Percentiles rank a stretch among this genome's conserved stretches.
phyloP scores from a whole-genome alignment of 2,888 invertebrate species.

The Limnephilus auricula region DNA sequence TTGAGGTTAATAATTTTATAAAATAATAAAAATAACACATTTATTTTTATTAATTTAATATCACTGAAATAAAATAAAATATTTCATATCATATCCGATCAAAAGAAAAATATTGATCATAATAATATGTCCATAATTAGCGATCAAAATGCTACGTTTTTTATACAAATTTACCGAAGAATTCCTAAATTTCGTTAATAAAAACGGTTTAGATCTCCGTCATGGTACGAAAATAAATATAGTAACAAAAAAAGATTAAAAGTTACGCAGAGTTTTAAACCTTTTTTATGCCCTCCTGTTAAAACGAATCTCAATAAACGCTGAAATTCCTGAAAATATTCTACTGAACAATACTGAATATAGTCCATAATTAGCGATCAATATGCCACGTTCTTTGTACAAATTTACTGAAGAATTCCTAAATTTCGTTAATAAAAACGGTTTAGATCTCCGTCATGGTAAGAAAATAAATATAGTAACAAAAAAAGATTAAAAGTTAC shows the following conservation, averaged over 20 bases:
- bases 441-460: neutral
- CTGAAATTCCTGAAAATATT: no score
- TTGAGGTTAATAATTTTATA: no score
- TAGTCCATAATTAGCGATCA: neutral
- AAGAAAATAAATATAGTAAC: neutral
- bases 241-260: neutral
- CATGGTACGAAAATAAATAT: neutral
- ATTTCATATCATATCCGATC: no score
- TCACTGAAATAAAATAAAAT: no score
- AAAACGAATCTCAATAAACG: no score
- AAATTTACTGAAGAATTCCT: neutral
- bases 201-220: neutral
- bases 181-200: neutral
- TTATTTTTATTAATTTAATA: no score
- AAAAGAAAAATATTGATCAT: neutral
- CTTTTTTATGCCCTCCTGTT: no score
- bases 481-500: neutral
- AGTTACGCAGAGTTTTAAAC: no score
- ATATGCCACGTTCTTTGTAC: neutral
- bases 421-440: neutral
- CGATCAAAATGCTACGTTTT: neutral
- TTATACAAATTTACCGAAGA: neutral
- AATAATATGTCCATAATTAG: neutral
- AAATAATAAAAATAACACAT: no score
- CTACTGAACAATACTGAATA: no score